Evolutionary conservation across 2,113 vertebrate genomes (phyloP).

Genomic region (Brachyhypopomus occidentalis): DNA sequence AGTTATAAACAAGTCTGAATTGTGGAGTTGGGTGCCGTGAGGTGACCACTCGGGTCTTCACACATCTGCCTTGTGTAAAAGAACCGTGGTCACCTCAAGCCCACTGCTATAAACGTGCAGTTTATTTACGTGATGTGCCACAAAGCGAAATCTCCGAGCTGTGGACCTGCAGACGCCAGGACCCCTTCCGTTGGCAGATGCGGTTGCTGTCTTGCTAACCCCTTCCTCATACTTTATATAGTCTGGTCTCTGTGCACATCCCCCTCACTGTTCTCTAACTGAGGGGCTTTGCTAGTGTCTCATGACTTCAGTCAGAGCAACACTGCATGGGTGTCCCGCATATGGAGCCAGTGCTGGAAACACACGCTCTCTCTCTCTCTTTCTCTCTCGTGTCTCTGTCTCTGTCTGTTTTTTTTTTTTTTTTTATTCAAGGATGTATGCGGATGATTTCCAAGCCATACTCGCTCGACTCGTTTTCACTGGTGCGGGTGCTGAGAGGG

Average conservation of each 20-base stretch:
- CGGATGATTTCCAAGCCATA: slow-evolving; percentile 70
- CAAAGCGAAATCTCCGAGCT: slow-evolving; percentile 9
- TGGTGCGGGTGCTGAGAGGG: slow-evolving; percentile 64
- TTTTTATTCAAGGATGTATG: slow-evolving; percentile 57
- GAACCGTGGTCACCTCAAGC: slow-evolving; percentile 53
- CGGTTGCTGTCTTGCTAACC: slow-evolving; percentile 12
- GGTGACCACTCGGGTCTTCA: neutral
- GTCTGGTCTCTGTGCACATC: slow-evolving; percentile 15
- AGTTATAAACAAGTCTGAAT: neutral
- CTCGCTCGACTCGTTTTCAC: slow-evolving; percentile 72
- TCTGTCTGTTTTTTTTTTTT: neutral
- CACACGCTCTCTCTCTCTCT: neutral
- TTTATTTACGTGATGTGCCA: neutral
- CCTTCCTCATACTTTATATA: slow-evolving; percentile 43
- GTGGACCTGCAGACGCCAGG: slow-evolving; percentile 19
- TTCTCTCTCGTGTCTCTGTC: slow-evolving; percentile 22
- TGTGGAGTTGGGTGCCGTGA: neutral
- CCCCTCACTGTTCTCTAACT: neutral
- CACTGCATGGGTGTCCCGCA: slow-evolving; percentile 31
- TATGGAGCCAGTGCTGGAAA: slow-evolving; percentile 25
- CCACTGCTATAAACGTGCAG: slow-evolving; percentile 37
- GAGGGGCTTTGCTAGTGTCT: slow-evolving; percentile 45
- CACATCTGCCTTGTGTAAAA: neutral
- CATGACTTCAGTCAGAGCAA: slow-evolving; percentile 42
- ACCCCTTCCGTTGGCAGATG: slow-evolving; percentile 28